Evolutionary conservation across 1,140 invertebrate genomes (phyloP).

Genomic region (Drosophila nannoptera): DNA sequence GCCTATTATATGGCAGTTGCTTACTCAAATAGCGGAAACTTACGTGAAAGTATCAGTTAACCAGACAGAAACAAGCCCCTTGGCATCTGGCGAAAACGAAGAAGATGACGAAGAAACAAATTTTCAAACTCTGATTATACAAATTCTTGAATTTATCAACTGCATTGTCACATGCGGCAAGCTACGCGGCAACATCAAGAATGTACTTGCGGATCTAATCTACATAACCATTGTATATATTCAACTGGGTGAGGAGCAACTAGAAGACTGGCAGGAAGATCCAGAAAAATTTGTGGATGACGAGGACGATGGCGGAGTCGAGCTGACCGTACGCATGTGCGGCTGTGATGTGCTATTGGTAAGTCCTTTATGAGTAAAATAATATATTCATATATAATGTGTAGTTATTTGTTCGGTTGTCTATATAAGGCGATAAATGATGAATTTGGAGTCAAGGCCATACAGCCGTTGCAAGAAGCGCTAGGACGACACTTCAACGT

Average conservation of each 20-base stretch:
- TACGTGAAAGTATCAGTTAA: conserved; percentile 77
- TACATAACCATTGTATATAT: conserved; percentile 85
- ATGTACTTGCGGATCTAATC: conserved; percentile 85
- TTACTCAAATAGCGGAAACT: conserved; percentile 84
- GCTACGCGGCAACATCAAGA: conserved; percentile 83
- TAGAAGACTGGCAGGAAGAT: conserved; percentile 85
- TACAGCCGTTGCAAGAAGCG: conserved; percentile 83
- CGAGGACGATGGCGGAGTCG: conserved; percentile 86
- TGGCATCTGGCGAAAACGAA: conserved; percentile 60
- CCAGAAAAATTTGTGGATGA: conserved; percentile 89
- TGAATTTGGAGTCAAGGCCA: conserved; percentile 83
- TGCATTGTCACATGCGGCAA: conserved; percentile 83
- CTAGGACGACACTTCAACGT: conserved; percentile 84
- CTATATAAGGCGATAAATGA: conserved; percentile 81
- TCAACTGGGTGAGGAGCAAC: conserved; percentile 88
- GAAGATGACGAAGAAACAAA: conserved; percentile 84
- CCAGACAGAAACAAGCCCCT: conserved; percentile 66
- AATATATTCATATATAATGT: too few relatives aligned
- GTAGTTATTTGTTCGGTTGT: too few relatives aligned
- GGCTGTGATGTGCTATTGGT: conserved; percentile 85
- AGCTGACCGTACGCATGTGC: conserved; percentile 87
- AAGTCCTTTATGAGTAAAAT: conserved; percentile 4
- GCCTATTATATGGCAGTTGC: conserved; percentile 85
- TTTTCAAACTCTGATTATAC: conserved; percentile 87
- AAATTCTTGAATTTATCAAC: conserved; percentile 88